phyloP scores from a whole-genome alignment of 2,113 vertebrate genomes.

The Bettongia penicillata region DNA sequence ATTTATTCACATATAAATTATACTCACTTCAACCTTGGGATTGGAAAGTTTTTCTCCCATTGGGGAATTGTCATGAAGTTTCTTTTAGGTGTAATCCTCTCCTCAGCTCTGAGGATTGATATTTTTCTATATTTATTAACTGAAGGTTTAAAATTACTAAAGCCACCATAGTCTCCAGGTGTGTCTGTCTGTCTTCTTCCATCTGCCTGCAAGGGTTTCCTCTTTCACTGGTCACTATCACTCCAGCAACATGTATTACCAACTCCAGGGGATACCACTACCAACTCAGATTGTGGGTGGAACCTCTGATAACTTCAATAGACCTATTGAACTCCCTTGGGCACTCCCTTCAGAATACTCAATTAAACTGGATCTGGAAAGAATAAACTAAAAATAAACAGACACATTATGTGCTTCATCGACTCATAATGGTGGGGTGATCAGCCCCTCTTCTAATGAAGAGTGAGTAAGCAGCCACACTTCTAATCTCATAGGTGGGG shows the following conservation, averaged over 20 bases:
- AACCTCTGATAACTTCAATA: no score
- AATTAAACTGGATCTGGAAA: no score
- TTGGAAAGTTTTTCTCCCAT: background rate
- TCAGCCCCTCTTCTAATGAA: no score
- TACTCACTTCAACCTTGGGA: background rate
- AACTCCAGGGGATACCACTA: background rate
- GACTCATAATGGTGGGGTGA: no score
- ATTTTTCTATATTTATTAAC: background rate
- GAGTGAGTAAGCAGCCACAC: background rate
- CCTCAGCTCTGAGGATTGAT: background rate
- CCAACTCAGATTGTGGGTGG: background rate
- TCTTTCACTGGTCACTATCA: background rate
- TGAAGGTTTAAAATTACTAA: background rate
- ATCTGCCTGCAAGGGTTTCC: background rate
- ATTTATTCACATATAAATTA: background rate
- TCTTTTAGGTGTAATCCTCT: no score
- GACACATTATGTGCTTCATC: no score
- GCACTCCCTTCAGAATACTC: no score
- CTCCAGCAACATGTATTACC: background rate
- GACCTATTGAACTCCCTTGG: no score
- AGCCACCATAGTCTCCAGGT: background rate
- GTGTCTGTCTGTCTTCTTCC: background rate
- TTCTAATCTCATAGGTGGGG: background rate
- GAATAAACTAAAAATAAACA: no score
- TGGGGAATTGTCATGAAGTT: background rate